Evolutionary conservation across 1,140 invertebrate species (phyloP), one percentile per base, ranked within the genome.

Genomic region (Meteorus sp.): DNA sequence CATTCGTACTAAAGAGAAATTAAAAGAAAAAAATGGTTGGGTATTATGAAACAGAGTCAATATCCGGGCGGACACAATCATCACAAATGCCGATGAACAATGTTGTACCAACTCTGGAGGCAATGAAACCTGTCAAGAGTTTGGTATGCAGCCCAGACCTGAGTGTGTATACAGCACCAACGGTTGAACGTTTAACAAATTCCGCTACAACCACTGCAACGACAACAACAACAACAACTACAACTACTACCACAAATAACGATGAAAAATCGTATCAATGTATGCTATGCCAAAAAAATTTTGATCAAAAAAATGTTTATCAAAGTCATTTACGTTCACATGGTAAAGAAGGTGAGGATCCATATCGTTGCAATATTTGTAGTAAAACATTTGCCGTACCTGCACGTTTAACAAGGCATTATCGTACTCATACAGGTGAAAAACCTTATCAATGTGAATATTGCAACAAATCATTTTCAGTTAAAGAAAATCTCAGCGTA

Each of bases 361-460:
- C 89, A 3, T 93, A 94, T 77, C 85, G 89, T 35, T 97, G 94
- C 76, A 90, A 93, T 72, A 89, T 94, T 56, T 97, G 94, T 78
- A 85, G 89, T 56, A 97, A 97, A 74, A 94, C 92, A 0, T 95
- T 95, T 75, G 89, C 91, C 2, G 93, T 95, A 13, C 92, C 91
- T 2, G 93, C 93, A n/a, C 80, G 94, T 41, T 81, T 97, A 51
- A 93, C 92, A 0, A 86, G 94, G 5, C 95, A 97, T 74, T 95
- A 95, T 76, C 85, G 93, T 29, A 94, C 91, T 0, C 93, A 95
- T 71, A 95, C 92, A 0, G 93, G 95, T 1, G 90, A 90, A 71
- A 86, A 88, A 51, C 90, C 90, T 0, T 93, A 90, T 67, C 86
- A 92, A 68, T 97, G 94, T 76, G 94, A 97, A 69, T 95, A 91